These are phyloP conservation scores for Carassius carassius DNA, from an alignment of 2,113 vertebrate genomes.

Conservation along the genomic window DNA sequence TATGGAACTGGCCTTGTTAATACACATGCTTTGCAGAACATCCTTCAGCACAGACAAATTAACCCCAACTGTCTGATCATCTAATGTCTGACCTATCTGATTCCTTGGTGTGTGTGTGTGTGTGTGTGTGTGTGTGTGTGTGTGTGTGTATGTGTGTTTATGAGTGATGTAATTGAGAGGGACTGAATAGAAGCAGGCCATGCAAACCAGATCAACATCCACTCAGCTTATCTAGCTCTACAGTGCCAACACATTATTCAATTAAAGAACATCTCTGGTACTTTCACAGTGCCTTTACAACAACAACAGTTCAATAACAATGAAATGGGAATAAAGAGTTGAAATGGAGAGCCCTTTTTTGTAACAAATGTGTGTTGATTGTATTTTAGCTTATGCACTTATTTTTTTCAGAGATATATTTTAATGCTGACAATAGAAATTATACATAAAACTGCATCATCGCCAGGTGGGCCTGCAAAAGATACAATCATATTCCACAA, in stretches of 20 bases:
- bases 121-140: slow-evolving; percentile 31
- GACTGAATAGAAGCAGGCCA: slow-evolving; percentile 43
- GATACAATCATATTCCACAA: slow-evolving; percentile 6
- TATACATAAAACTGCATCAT: neutral
- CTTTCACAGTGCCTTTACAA: neutral
- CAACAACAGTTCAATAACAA: neutral
- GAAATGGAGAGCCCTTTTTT: neutral
- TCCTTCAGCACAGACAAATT: slow-evolving; percentile 19
- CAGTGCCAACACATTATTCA: neutral
- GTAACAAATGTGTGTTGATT: neutral
- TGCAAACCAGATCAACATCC: slow-evolving; percentile 36
- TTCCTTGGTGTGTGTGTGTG: slow-evolving; percentile 28
- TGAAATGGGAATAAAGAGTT: neutral
- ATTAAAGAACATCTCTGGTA: slow-evolving; percentile 1
- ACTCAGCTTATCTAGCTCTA: slow-evolving; percentile 16
- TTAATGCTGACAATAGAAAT: neutral
- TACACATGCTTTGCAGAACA: neutral
- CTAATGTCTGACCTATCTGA: slow-evolving; percentile 6
- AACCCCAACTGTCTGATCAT: slow-evolving; percentile 23
- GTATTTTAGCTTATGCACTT: neutral
- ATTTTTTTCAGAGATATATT: neutral
- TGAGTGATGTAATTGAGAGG: slow-evolving; percentile 39
- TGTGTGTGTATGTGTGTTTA: slow-evolving; percentile 34
- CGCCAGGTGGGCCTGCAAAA: neutral
- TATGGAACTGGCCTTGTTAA: neutral